Base-by-base conservation (phyloP, 2,797 vertebrate species). In the Ciconia nigra region DNA sequence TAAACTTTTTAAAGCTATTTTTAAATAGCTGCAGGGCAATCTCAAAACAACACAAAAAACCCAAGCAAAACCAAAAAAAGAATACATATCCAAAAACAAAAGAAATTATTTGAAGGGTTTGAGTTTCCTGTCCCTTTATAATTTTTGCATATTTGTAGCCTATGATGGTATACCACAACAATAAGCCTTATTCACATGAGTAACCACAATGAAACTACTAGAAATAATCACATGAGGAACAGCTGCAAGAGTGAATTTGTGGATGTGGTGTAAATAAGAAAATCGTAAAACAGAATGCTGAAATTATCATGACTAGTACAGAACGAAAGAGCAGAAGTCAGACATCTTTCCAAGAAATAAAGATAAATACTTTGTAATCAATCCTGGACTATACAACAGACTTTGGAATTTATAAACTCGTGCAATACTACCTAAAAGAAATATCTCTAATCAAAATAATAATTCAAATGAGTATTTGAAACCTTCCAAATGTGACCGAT, bases 201-300 rank as follows among this genome's bases (percentile, higher is more conserved):
- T 52, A 93, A 80, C 95, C 94, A 96, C 95, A 96, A 87, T 94
- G 88, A 63, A 91, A 94, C 67, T 92, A 71, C 85, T 95, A 96
- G 94, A 90, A 97, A 94, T 90, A 94, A 96, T 96, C 96, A 96
- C 91, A 83, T 96, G 93, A 96, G 95, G 90, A 96, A 83, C 96
- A 95, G 96, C 94, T 97, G 94, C 95, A 90, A 82, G 90, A 96
- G 35, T 77, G 83, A 62, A 59, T 96, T 92, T 93, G 71, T 93
- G 82, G 85, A 95, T 94, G 82, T 86, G 41, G 51, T 84, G 83
- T 67, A 91, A 95, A 93, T 95, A 87, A 73, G 81, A 87, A 95
- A 94, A 87, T 63, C 3, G 4, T 94, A 70, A 92, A 91, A 47
- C 28, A 20, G 80, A 94, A 90, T 44, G n/a, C 59, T 89, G 65